Base-by-base conservation (phyloP, 2,888 invertebrate species). In the Patella pellucida region DNA sequence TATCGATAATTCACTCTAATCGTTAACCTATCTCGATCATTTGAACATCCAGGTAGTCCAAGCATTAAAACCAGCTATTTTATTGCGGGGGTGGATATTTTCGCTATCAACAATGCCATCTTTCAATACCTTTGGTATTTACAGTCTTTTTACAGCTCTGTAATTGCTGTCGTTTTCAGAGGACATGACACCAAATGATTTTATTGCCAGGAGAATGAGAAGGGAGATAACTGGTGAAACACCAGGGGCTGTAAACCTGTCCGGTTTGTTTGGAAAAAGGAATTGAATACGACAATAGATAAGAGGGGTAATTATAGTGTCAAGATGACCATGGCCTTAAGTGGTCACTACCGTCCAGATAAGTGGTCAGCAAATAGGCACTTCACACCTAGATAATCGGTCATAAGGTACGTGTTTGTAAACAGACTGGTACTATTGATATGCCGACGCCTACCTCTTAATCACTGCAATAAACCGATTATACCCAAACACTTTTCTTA, bases 321-420 rank as follows among this genome's bases (percentile, higher is more conserved):
- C 62, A 62, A 62, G 62, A 23, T 62, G 62, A 62, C 62, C 62
- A 62, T 62, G 19, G 62, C 62, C 62, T 62, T 23, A 62, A 62
- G 62, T 62, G 62, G 62, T 62, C 62, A 62, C 62, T 62, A 62
- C 62, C 62, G 62, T 62, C 62, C 23, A 62, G 62, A 62, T 62
- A 62, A 62, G 62, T 62, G 62, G 19, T 62, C 23, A 62, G 62
- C 23, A 62, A 62, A 62, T 62, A 62, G 19, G 19, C 12, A n/a
- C 62, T 62, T 62, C 62, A 62, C 62, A 62, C 62, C 12, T 62
- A 23, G 62, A 11, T 62, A 23, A 62, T 62, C 62, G 9, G 19
- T 62, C 62, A 62, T 12, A 62, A 19, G 23, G 62, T 62, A 23
- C 19, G 14, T 62, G 62, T 62, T 62, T 62, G 62, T 62, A 19